Percentiles rank a stretch among this genome's conserved stretches.
These are phyloP conservation scores for Brachyptera putata DNA, from an alignment of 2,888 invertebrate genomes.

Conservation along the genomic window DNA sequence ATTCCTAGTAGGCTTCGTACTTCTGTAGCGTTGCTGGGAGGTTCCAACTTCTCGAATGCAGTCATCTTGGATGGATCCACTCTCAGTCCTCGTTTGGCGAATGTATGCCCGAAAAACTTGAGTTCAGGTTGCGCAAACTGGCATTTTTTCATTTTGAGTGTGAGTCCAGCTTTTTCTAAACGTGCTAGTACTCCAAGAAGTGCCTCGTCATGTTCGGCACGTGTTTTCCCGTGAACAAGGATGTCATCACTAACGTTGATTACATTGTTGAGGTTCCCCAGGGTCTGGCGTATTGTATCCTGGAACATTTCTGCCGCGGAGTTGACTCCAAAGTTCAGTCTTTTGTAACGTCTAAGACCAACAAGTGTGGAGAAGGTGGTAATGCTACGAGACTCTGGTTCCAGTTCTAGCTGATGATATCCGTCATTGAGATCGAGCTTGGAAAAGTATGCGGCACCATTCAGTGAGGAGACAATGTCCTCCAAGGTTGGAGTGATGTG, in stretches of 20 bases:
- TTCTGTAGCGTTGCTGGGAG: not conserved
- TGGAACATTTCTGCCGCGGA: constrained; percentile 8
- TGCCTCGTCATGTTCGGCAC: constrained; percentile 1
- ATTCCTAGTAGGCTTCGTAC: not conserved
- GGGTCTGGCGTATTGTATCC: not conserved
- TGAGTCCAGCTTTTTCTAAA: not conserved
- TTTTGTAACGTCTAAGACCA: not conserved
- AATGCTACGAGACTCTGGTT: not conserved
- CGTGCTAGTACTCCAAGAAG: not conserved
- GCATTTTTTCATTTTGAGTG: constrained; percentile 3
- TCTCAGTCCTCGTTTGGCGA: not conserved
- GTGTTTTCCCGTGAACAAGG: not conserved
- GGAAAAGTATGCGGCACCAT: not conserved
- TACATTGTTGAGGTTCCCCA: not conserved
- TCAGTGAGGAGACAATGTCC: constrained; percentile 1
- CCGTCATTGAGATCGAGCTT: constrained; percentile 8
- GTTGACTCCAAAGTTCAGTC: constrained; percentile 9
- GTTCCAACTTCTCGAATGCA: not conserved
- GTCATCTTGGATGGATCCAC: not conserved
- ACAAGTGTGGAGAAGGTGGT: constrained; percentile 7
- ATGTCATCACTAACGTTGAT: constrained; percentile 15
- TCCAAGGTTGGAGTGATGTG: constrained; percentile 5
- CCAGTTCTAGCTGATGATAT: constrained; percentile 5
- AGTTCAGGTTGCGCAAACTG: not conserved
- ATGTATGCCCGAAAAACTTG: not conserved